Evolutionary conservation across 2,797 vertebrate species (phyloP).

Genomic region (Aplochiton taeniatus): DNA sequence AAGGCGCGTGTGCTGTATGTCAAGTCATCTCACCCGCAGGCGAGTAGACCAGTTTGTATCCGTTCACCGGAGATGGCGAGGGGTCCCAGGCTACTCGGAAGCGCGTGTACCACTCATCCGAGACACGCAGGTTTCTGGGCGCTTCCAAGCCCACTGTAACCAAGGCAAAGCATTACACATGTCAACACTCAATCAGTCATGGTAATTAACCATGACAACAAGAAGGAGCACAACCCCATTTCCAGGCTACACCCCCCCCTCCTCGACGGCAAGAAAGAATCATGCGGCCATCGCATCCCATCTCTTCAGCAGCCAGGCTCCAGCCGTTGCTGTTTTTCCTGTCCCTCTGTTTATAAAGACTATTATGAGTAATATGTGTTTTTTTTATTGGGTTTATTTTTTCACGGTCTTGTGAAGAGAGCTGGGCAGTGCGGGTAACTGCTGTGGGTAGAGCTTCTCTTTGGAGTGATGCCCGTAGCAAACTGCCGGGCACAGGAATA

Average conservation of each 20-base stretch:
- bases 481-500: constrained; percentile 8
- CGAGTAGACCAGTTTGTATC: constrained; percentile 91
- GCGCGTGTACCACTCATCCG: constrained; percentile 96
- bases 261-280: background rate
- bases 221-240: constrained; percentile 16
- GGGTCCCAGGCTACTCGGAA: constrained; percentile 97
- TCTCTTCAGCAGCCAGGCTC: background rate
- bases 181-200: constrained; percentile 25
- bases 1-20: background rate
- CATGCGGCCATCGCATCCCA: background rate
- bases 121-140: constrained; percentile 90
- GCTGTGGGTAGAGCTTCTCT: constrained; percentile 18
- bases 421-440: constrained; percentile 12
- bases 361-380: constrained; percentile 25
- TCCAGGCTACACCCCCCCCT: background rate
- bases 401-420: constrained; percentile 18
- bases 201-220: constrained; percentile 14
- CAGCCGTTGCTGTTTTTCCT: constrained; percentile 11
- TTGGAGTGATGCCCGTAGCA: constrained; percentile 19
- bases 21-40: constrained; percentile 79
- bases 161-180: constrained; percentile 11
- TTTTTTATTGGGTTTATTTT: constrained; percentile 33
- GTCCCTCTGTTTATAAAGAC: constrained; percentile 23
- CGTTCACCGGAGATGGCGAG: constrained; percentile 86
- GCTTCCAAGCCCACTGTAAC: constrained; percentile 85